Conservation (phyloP, 2,888 invertebrate species). For the Zygothrica quintamaculata region DNA sequence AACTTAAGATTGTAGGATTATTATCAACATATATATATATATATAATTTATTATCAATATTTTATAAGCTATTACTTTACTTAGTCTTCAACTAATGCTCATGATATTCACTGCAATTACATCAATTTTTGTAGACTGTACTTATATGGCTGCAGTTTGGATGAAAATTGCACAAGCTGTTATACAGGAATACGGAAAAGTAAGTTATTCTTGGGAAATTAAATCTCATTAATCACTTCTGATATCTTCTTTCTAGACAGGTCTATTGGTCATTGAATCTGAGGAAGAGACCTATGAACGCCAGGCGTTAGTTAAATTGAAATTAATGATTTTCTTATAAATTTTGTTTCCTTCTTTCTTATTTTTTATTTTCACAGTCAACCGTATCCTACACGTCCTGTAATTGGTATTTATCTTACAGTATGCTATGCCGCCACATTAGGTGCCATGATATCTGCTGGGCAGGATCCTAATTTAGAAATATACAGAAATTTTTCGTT, state of each 20-base stretch:
- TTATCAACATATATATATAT: too few relatives aligned
- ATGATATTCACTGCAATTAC: not conserved
- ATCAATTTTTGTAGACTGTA: constrained; percentile 22
- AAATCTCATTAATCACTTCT: not conserved
- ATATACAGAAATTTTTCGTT: not conserved
- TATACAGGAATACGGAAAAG: constrained; percentile 33
- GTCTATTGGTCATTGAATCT: constrained; percentile 10
- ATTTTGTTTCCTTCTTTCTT: not conserved
- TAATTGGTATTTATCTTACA: constrained; percentile 52
- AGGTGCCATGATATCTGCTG: constrained; percentile 50
- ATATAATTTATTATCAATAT: too few relatives aligned
- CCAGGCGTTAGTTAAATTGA: constrained; percentile 50
- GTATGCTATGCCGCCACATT: constrained; percentile 43
- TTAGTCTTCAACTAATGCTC: constrained; percentile 49
- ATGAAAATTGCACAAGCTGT: constrained; percentile 61
- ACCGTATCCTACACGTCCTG: constrained; percentile 60
- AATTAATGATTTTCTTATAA: not conserved
- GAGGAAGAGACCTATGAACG: constrained; percentile 57
- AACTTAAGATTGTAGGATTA: constrained; percentile 44
- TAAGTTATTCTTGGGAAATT: constrained; percentile 23
- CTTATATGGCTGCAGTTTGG: constrained; percentile 44
- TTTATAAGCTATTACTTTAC: not conserved
- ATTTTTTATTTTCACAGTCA: constrained; percentile 19
- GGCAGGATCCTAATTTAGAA: constrained; percentile 50
- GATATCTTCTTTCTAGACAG: constrained; percentile 31